Evolutionary conservation across 37 sponge, comb jelly and placozoan genomes (phyloP).

Genomic region (Beroe ovata): DNA sequence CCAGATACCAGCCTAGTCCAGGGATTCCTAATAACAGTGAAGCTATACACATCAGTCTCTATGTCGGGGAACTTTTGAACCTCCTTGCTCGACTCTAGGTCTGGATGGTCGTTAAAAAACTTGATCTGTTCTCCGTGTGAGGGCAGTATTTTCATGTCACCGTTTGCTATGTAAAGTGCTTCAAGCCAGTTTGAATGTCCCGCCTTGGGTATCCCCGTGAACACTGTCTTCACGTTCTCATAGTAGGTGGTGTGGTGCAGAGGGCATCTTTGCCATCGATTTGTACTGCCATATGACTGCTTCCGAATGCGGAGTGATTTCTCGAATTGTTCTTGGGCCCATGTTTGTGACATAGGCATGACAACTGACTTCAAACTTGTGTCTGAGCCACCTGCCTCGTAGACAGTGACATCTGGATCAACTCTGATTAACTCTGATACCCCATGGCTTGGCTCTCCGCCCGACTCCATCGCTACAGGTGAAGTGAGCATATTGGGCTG

Average conservation of each 20-base stretch:
- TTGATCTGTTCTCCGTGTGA: not conserved
- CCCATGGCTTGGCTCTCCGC: no score
- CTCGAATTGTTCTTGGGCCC: not conserved
- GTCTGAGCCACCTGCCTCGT: no score
- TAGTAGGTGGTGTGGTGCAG: not conserved
- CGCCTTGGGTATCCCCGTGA: not conserved
- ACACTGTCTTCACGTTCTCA: not conserved
- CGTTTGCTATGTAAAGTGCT: not conserved
- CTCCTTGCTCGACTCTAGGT: not conserved
- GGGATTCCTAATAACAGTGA: conserved; percentile 26
- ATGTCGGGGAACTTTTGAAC: not conserved
- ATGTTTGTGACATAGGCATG: not conserved
- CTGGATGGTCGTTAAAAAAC: not conserved
- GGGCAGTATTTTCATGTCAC: not conserved
- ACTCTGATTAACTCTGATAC: no score
- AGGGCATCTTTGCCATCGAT: not conserved
- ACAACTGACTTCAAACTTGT: no score
- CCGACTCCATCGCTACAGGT: no score
- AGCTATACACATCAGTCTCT: not conserved
- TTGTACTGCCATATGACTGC: not conserved
- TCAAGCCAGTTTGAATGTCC: not conserved
- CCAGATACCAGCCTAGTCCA: conserved; percentile 41
- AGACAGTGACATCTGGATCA: no score
- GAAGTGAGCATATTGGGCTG: no score
- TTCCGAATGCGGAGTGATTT: not conserved